phyloP scores from a whole-genome alignment of 2,888 invertebrate genomes.

The Caenorhabditis macrosperma region DNA sequence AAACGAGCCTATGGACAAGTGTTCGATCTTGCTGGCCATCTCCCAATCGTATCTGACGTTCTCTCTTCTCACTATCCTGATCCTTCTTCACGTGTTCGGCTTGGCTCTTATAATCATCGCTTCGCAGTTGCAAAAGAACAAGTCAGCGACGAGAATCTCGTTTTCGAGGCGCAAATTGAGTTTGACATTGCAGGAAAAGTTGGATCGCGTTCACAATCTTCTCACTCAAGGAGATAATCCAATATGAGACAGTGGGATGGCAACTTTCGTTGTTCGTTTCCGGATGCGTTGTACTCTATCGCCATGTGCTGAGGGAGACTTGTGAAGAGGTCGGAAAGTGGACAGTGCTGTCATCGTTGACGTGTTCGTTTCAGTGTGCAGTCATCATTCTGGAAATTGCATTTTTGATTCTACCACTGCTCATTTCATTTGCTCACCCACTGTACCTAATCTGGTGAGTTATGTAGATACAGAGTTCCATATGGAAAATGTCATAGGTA shows the following conservation, averaged over 20 bases:
- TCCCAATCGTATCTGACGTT: conserved; percentile 56
- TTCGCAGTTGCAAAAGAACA: conserved; percentile 42
- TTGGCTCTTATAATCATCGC: conserved; percentile 35
- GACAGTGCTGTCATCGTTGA: neutral
- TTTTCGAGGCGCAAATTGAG: neutral
- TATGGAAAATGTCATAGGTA: conserved; percentile 44
- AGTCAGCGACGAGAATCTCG: conserved; percentile 26
- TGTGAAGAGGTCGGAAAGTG: conserved; percentile 59
- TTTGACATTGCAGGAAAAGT: conserved; percentile 43
- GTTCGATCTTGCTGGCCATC: conserved; percentile 65
- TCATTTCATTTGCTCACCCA: conserved; percentile 66
- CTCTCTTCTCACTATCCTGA: conserved; percentile 61
- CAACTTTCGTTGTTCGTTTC: conserved; percentile 59
- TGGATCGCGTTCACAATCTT: conserved; percentile 59
- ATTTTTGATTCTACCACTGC: conserved; percentile 62
- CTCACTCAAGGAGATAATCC: conserved; percentile 63
- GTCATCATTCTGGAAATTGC: conserved; percentile 56
- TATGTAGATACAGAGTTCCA: neutral
- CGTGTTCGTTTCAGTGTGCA: conserved; percentile 33
- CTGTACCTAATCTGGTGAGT: conserved; percentile 66
- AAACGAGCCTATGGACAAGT: conserved; percentile 62
- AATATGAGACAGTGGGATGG: conserved; percentile 64
- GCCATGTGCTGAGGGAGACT: conserved; percentile 57
- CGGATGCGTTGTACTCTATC: conserved; percentile 61
- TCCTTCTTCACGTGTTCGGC: conserved; percentile 58